phyloP scores from a whole-genome alignment of 2,888 invertebrate genomes.

The Nemapogon koenigi region DNA sequence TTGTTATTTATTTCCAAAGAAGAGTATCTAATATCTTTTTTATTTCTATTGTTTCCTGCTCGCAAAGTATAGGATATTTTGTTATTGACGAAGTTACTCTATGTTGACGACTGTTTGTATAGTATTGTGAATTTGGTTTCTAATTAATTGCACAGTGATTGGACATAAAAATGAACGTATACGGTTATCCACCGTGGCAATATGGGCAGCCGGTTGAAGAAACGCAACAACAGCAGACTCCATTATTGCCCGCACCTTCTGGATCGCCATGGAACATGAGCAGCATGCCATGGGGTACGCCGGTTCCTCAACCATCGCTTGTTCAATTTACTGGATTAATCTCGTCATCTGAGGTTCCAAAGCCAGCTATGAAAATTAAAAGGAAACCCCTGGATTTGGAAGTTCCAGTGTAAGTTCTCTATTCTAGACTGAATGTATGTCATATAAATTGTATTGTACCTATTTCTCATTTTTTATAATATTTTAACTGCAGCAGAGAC shows the following conservation, averaged over 20 bases:
- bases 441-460: background rate
- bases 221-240: slow-evolving; percentile 16
- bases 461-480: slow-evolving; percentile 1
- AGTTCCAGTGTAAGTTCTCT: slow-evolving; percentile 57
- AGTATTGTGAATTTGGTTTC: too few relatives aligned
- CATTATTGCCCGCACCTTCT: slow-evolving; percentile 45
- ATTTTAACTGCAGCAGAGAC: background rate
- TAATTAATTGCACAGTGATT: too few relatives aligned
- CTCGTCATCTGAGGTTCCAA: slow-evolving; percentile 27
- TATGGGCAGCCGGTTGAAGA: slow-evolving; percentile 41
- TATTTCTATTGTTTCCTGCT: too few relatives aligned
- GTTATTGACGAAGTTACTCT: too few relatives aligned
- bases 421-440: background rate
- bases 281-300: slow-evolving; percentile 58
- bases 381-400: slow-evolving; percentile 49
- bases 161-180: slow-evolving; percentile 47
- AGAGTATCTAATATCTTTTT: too few relatives aligned
- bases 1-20: too few relatives aligned
- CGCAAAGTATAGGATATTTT: too few relatives aligned
- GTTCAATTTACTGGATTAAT: slow-evolving; percentile 53
- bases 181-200: slow-evolving; percentile 37
- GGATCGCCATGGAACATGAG: slow-evolving; percentile 60
- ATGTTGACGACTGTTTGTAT: too few relatives aligned
- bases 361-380: slow-evolving; percentile 39
- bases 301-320: slow-evolving; percentile 38